These are phyloP conservation scores for Poecilia latipinna DNA, from an alignment of 2,113 vertebrate species.

Conservation along the genomic window DNA sequence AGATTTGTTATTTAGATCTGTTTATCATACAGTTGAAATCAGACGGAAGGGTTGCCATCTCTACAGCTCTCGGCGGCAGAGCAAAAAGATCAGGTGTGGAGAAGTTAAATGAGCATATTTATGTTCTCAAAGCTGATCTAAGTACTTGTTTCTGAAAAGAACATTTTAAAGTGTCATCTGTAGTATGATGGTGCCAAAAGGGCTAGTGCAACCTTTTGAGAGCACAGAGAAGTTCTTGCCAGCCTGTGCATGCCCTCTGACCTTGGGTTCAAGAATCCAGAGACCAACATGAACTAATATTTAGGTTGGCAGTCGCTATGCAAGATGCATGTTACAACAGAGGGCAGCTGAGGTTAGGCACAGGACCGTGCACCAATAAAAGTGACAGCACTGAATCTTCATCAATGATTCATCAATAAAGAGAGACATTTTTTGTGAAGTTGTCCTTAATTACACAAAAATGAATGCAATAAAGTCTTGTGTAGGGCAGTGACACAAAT, in stretches of 20 bases:
- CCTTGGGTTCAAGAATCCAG: not conserved
- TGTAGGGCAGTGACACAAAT: no score
- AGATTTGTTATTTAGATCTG: constrained; percentile 12
- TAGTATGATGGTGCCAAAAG: not conserved
- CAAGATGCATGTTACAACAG: not conserved
- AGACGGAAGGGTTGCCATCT: constrained; percentile 1
- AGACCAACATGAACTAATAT: not conserved
- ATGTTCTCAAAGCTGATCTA: not conserved
- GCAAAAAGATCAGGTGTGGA: no score
- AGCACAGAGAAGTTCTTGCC: not conserved
- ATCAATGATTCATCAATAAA: no score
- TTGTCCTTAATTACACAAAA: no score
- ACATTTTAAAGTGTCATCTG: not conserved
- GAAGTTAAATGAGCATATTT: not conserved
- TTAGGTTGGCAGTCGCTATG: not conserved
- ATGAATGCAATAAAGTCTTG: no score
- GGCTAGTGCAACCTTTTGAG: not conserved
- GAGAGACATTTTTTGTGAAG: no score
- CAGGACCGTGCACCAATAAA: no score
- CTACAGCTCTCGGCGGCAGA: not conserved
- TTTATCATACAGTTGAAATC: constrained; percentile 16
- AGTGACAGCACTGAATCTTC: no score
- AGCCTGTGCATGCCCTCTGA: not conserved
- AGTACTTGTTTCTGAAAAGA: not conserved
- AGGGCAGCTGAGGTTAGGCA: no score